Evolutionary conservation across 2,888 invertebrate species (phyloP), one percentile per base, ranked within the genome.

Genomic region (Cordylochernes scorpioides): DNA sequence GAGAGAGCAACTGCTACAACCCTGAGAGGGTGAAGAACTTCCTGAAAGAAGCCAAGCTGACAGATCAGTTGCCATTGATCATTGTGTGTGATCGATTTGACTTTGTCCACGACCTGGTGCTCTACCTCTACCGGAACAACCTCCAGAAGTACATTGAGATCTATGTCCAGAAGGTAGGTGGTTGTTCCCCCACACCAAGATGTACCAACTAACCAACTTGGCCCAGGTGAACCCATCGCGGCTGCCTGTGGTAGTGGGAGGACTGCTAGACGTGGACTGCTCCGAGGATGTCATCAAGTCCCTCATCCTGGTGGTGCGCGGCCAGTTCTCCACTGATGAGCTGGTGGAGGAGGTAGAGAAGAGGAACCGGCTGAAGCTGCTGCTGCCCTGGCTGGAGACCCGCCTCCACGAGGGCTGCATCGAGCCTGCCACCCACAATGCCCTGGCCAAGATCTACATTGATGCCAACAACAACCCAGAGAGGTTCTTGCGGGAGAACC

Each of bases 1-100:
- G 97, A 17, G 97, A 99, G 51, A 88, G 88, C 30, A 94, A 91
- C 58, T 94, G 91, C 55, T 99, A 97, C 58, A 94, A 82, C 55
- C 73, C 97, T 0, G 97, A 99, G 49, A 68, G 94, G 10, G 97
- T 99, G 0, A 99, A 99, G 62, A 99, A 97, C 57, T 99, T 94
- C 67, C 60, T 97, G 30, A 97, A 99, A 54, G 97, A 99, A 53
- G 97, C 97, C 25, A 99, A 99, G 54, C 59, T 97, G 29, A 86
- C 88, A 8, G 97, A 97, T 62, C 94, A 97, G 54, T 61, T 97
- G 49, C 97, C 97, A 0, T 61, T 97, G 42, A 99, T 97, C 47
- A 99, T 97, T 44, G 97, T 97, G n/a, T 97, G 97, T 59, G 97
- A 97, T 58, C 69, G 97, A 39, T 97, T 97, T 55, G 91, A 97